These are phyloP conservation scores for Sorex fumeus DNA, from an alignment of 2,113 vertebrate species.

Conservation along the genomic window DNA sequence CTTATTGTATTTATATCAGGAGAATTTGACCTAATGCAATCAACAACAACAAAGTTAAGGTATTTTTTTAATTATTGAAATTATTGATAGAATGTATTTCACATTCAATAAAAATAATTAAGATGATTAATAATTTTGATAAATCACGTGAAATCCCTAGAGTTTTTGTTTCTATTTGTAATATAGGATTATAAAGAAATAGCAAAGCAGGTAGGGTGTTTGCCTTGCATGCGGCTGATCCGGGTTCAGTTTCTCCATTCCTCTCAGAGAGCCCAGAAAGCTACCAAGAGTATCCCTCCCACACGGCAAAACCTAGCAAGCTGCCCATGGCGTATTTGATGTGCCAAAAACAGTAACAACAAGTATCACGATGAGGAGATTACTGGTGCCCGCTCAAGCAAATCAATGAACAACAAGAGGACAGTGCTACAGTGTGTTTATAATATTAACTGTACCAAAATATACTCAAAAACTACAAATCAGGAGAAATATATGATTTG, in stretches of 20 bases:
- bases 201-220: background rate
- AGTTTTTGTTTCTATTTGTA: background rate
- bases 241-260: too few species aligned
- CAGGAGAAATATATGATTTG: background rate
- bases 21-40: conserved; percentile 36
- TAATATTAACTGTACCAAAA: too few species aligned
- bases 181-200: too few species aligned
- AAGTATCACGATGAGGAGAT: too few species aligned
- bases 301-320: too few species aligned
- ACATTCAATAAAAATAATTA: background rate
- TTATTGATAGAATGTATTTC: background rate
- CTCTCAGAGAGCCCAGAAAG: too few species aligned
- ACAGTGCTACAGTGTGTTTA: too few species aligned
- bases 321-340: too few species aligned
- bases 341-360: too few species aligned
- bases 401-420: too few species aligned
- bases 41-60: background rate
- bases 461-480: background rate
- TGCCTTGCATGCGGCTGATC: background rate
- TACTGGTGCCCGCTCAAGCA: too few species aligned
- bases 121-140: background rate
- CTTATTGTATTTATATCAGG: background rate
- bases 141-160: background rate
- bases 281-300: too few species aligned
- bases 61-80: background rate